Evolutionary conservation across 2,797 vertebrate genomes (phyloP).

Genomic region (Nyctibius grandis): DNA sequence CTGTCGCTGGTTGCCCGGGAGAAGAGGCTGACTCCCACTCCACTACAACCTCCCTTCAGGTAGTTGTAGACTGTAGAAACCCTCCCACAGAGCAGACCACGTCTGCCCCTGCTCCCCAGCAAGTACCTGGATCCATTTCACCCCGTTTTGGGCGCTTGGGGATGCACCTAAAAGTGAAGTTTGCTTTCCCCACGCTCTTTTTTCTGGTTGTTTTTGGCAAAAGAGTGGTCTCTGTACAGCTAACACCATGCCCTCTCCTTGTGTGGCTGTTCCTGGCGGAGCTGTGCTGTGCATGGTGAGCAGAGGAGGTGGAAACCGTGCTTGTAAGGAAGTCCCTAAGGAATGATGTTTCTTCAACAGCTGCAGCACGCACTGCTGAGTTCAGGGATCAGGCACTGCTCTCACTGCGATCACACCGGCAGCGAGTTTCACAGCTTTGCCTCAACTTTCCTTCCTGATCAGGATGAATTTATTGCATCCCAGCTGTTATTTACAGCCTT

Average conservation of each 20-base stretch:
- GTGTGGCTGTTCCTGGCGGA: fast-evolving
- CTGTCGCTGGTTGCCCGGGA: too few relatives aligned
- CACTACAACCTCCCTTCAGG: too few relatives aligned
- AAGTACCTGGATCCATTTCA: background rate
- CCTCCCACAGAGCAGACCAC: background rate
- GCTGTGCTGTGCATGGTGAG: fast-evolving
- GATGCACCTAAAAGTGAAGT: fast-evolving
- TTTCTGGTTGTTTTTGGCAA: background rate
- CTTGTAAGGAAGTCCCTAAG: background rate
- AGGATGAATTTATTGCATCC: background rate
- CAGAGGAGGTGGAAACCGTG: background rate
- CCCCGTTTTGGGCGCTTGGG: fast-evolving
- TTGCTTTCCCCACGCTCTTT: fast-evolving
- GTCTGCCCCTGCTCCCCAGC: background rate
- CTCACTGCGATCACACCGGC: background rate
- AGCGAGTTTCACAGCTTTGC: background rate
- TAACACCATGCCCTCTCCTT: background rate
- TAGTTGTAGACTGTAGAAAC: too few relatives aligned
- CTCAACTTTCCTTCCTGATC: fast-evolving
- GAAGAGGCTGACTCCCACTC: too few relatives aligned
- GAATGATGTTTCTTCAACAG: fast-evolving
- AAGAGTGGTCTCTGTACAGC: background rate
- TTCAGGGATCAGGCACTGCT: fast-evolving
- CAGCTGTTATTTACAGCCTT: background rate
- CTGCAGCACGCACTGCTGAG: fast-evolving